These are phyloP conservation scores for Corythaeola cristata DNA, from an alignment of 2,113 vertebrate species.

Conservation along the genomic window DNA sequence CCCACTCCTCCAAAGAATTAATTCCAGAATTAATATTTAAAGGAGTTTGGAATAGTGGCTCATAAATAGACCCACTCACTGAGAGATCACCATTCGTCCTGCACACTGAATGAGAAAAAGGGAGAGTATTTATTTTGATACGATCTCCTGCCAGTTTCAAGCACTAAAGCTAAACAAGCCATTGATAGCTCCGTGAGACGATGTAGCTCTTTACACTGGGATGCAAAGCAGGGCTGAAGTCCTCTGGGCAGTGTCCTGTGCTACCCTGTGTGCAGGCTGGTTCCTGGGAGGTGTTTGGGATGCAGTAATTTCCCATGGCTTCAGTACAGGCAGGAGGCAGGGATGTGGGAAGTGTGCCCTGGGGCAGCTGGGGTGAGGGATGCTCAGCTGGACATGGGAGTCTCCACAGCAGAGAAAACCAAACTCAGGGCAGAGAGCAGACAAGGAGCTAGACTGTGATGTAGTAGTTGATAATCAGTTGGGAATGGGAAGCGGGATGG, in stretches of 20 bases:
- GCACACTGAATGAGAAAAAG: neutral
- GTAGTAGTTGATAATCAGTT: neutral
- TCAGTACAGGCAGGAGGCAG: neutral
- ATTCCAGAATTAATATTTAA: neutral
- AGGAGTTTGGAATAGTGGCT: neutral
- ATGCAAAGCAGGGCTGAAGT: neutral
- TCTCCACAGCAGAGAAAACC: neutral
- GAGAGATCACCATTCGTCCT: neutral
- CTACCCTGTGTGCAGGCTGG: too few relatives aligned
- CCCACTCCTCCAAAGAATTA: neutral
- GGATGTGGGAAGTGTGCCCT: neutral
- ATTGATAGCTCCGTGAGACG: accelerated
- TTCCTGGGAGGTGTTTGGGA: neutral
- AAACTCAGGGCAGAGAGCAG: neutral
- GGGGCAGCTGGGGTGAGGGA: neutral
- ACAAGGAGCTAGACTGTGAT: neutral
- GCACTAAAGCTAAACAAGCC: neutral
- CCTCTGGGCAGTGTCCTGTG: neutral
- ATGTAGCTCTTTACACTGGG: neutral
- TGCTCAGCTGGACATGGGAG: neutral
- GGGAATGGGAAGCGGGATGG: neutral
- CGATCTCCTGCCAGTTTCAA: accelerated
- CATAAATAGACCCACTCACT: neutral
- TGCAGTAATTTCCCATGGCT: neutral
- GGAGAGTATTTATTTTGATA: neutral